phyloP scores from a whole-genome alignment of 2,888 invertebrate genomes.

The Agrilus biguttatus region DNA sequence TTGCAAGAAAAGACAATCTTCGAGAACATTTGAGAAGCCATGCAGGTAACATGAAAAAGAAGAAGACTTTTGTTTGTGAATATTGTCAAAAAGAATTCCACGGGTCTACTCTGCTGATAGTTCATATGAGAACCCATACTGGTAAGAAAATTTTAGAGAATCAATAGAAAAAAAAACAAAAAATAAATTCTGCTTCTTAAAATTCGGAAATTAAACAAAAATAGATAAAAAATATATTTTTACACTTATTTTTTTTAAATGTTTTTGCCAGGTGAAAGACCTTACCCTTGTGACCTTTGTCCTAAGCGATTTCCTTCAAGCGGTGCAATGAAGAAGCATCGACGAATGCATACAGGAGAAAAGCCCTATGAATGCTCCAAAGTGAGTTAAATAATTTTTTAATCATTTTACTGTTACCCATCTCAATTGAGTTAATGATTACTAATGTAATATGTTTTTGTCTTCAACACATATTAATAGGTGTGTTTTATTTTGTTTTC shows the following conservation, averaged over 20 bases:
- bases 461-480: not conserved
- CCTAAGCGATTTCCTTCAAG: constrained; percentile 58
- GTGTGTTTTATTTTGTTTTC: constrained; percentile 6
- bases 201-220: not conserved
- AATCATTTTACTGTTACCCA: not conserved
- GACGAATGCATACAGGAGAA: constrained; percentile 38
- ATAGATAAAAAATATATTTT: not conserved
- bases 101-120: constrained; percentile 42
- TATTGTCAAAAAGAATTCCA: constrained; percentile 53
- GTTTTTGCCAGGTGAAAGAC: constrained; percentile 30
- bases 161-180: no score
- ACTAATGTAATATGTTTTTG: not conserved
- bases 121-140: constrained; percentile 54
- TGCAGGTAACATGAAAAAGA: constrained; percentile 39
- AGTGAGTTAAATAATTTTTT: constrained; percentile 12
- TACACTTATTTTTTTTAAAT: not conserved
- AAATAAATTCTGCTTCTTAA: no score
- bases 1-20: constrained; percentile 58
- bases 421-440: not conserved
- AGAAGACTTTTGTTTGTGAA: constrained; percentile 44
- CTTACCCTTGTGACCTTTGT: constrained; percentile 60
- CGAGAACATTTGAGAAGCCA: constrained; percentile 56
- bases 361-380: constrained; percentile 47
- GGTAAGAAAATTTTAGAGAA: constrained; percentile 27
- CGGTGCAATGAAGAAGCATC: constrained; percentile 64